Base-by-base conservation (phyloP, 2,888 invertebrate genomes). In the Chloroclysta siterata region DNA sequence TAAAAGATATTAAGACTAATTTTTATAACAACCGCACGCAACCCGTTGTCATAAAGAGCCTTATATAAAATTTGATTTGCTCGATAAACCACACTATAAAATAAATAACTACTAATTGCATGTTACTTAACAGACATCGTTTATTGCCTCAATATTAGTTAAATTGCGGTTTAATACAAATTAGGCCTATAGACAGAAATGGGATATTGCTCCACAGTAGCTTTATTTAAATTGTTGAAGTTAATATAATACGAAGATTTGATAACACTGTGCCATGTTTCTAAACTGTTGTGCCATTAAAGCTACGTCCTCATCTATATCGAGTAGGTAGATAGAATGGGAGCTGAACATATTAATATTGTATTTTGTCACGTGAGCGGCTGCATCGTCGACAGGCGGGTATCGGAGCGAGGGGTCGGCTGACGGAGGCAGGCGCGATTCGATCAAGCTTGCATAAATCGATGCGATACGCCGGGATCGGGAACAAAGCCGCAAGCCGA, bases 381-480 rank as follows among this genome's bases (percentile, higher is more conserved):
- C 54, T 65, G 61, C 65, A 61, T 58, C 61, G 54, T 59, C 52
- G 78, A 75, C 74, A 80, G 81, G 74, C 78, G 79, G 81, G 85
- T 82, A 85, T 61, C 46, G 47, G 83, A 84, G 80, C 79, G 76
- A 80, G 75, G 75, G 76, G 78, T 71, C 75, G 76, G 74, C 63
- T 73, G 74, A 68, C 72, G 75, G 75, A 73, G 77, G 78, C 72
- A 77, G 78, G 78, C 75, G 80, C 80, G 87, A 87, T 87, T 89
- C 87, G 88, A 90, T 90, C 88, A 89, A 83, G 88, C 90, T 83
- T 89, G 89, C 87, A 90, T 89, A 89, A 90, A 91, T 91, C 89
- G 89, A 91, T 89, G 86, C 87, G 89, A 89, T 90, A 89, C 87
- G 88, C 82, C 81, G 79, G 80, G 84, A 85, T 87, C 84, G 83